Evolutionary conservation across 1,140 invertebrate genomes (phyloP), one percentile per base, ranked within the genome.

Genomic region (Drosophila miranda): DNA sequence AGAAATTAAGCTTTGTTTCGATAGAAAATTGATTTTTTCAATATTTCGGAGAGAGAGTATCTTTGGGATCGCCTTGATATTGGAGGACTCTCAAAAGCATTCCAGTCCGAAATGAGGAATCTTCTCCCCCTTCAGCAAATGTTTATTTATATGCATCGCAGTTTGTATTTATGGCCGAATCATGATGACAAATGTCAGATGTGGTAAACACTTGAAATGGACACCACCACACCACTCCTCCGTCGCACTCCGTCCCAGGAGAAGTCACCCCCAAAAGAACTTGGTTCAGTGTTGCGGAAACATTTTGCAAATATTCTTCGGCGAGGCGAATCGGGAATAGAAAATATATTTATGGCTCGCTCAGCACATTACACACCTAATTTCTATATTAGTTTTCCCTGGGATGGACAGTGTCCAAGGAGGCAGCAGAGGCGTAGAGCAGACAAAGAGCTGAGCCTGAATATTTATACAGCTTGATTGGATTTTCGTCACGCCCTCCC

Each of bases 331-430:
- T 54, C 46, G 54, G 46, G 75, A 50, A 81, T 71, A 75, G 52
- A 64, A 86, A 72, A 87, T 82, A 82, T 82, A 82, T 82, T 87
- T 87, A 78, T 87, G 64, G 82, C 82, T 63, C 19, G 70, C 82
- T 87, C 82, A 87, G 82, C 82, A 87, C 82, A 87, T 87, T 87
- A 87, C 82, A 87, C 82, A 87, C 82, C 82, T 87, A 87, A 87
- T 87, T 87, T 87, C 82, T 87, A 78, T 87, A 86, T 87, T 86
- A 87, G 77, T 86, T 86, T 87, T 84, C 48, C 52, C 49, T 50
- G 58, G 75, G 42, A 54, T 50, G 56, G 51, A 63, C 74, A 73
- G 13, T 53, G 58, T 28, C 23, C 19, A 19, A 19, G 19, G 19
- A 19, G 19, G 19, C 19, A 2, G 19, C 19, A 1, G 19, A 19